Evolutionary conservation across 1,140 invertebrate species (phyloP).

Genomic region (Tetramorium simillimum): DNA sequence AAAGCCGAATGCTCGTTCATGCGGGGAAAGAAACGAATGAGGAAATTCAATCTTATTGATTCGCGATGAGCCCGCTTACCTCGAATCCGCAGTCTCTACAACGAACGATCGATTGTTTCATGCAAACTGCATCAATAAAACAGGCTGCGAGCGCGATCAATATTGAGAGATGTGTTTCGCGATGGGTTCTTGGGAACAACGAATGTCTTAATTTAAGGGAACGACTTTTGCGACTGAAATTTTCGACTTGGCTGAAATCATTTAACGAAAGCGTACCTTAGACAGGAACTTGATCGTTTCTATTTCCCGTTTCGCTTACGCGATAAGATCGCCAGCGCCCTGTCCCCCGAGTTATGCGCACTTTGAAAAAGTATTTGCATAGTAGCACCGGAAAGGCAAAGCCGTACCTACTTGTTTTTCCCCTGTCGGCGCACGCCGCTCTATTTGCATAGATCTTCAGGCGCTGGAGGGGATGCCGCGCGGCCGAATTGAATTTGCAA

Average conservation of each 20-base stretch:
- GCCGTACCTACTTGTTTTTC: constrained; percentile 70
- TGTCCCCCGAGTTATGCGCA: constrained; percentile 35
- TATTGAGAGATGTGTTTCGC: neutral
- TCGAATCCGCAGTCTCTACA: neutral
- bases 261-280: no score
- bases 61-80: constrained; percentile 52
- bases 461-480: constrained; percentile 12
- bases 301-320: constrained; percentile 22
- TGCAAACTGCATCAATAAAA: neutral
- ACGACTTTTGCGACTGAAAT: neutral
- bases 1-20: constrained; percentile 62
- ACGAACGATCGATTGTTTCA: neutral
- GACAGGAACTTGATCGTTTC: neutral
- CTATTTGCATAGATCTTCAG: constrained; percentile 79
- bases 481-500: constrained; percentile 74
- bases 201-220: neutral
- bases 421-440: constrained; percentile 63
- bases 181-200: neutral
- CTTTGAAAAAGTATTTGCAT: constrained; percentile 79
- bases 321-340: constrained; percentile 18
- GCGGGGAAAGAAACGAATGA: constrained; percentile 37
- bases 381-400: constrained; percentile 68
- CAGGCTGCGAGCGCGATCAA: neutral
- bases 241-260: neutral
- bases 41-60: constrained; percentile 66